Percentiles rank a stretch among this genome's conserved stretches.
Evolutionary conservation across 2,113 vertebrate species (phyloP).

Genomic region (Strigops habroptila): DNA sequence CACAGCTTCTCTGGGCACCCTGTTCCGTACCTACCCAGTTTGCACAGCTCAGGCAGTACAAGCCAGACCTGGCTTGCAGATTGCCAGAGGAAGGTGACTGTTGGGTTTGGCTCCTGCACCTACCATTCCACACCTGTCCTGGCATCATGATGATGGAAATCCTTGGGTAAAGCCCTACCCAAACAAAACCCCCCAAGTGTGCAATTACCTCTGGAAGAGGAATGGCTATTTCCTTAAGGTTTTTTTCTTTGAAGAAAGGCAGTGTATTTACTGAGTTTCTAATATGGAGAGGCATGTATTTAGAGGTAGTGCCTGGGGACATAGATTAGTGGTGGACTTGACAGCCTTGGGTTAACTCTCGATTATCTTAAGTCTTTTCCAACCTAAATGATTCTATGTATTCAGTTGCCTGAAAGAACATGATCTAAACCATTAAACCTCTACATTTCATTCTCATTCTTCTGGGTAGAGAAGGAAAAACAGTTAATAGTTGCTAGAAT

Average conservation of each 20-base stretch:
- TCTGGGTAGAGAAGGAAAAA: not conserved
- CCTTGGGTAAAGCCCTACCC: not conserved
- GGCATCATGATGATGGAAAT: fast-evolving
- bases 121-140: fast-evolving
- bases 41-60: not conserved
- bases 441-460: not conserved
- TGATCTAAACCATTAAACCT: not conserved
- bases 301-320: not conserved
- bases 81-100: not conserved
- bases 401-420: not conserved
- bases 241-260: not conserved
- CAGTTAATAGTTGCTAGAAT: not conserved
- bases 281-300: not conserved
- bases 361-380: not conserved
- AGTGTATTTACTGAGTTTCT: not conserved
- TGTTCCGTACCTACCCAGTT: not conserved
- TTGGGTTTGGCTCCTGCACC: not conserved
- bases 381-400: not conserved
- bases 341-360: not conserved
- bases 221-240: not conserved
- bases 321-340: not conserved
- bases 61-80: fast-evolving
- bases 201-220: not conserved
- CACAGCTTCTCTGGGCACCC: not conserved
- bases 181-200: not conserved